phyloP scores from a whole-genome alignment of 2,113 vertebrate genomes.

The Turdus rufiventris region DNA sequence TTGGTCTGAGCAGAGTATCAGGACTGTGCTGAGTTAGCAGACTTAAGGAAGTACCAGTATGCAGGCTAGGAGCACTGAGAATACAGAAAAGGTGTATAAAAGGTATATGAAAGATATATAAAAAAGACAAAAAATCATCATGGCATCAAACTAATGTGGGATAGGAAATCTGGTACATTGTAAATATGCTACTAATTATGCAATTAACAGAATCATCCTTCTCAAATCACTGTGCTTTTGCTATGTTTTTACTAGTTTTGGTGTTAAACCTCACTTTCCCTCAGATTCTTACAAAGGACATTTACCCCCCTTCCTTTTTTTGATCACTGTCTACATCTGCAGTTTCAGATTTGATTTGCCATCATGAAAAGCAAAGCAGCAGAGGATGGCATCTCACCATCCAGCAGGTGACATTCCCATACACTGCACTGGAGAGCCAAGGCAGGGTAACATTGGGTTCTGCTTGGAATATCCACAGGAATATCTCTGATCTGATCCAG shows the following conservation, averaged over 20 bases:
- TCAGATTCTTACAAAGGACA: neutral
- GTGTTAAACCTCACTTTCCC: neutral
- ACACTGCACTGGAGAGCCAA: neutral
- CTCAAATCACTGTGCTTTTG: neutral
- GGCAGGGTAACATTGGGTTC: no score
- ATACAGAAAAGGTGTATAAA: neutral
- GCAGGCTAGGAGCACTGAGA: no score
- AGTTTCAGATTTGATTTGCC: neutral
- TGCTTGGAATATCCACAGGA: neutral
- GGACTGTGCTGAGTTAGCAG: neutral
- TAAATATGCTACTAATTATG: neutral
- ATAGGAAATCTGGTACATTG: neutral
- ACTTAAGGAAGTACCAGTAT: neutral
- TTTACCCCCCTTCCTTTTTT: neutral
- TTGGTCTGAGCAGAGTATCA: neutral
- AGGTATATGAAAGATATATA: neutral
- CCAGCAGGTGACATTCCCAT: neutral
- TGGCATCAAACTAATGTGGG: neutral
- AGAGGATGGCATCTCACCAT: neutral
- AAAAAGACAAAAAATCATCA: neutral
- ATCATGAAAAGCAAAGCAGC: neutral
- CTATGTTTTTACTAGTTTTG: neutral
- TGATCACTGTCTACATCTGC: accelerated
- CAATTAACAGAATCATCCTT: neutral
- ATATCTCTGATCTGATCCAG: neutral